phyloP scores from a whole-genome alignment of 2,113 vertebrate genomes.

The Ondatra zibethicus region DNA sequence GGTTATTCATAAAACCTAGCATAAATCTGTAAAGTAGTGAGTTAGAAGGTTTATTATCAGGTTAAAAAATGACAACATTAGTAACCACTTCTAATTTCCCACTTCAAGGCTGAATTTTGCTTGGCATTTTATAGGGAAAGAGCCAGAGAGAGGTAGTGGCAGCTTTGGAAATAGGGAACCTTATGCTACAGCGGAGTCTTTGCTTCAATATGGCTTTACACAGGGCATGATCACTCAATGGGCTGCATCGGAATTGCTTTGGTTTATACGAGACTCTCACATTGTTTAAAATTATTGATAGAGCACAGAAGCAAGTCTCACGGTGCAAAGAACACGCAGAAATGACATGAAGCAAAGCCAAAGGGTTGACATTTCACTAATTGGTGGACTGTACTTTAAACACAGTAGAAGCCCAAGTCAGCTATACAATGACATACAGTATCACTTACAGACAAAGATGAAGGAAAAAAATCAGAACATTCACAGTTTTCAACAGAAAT shows the following conservation, averaged over 20 bases:
- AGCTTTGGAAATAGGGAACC: slow-evolving; percentile 71
- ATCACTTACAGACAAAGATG: slow-evolving; percentile 71
- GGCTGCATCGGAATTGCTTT: slow-evolving; percentile 72
- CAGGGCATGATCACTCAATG: slow-evolving; percentile 57
- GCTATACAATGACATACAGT: slow-evolving; percentile 52
- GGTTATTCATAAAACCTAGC: slow-evolving; percentile 5
- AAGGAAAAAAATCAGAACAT: slow-evolving; percentile 77
- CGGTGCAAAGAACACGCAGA: slow-evolving; percentile 58
- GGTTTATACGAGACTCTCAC: slow-evolving; percentile 74
- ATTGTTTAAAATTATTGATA: slow-evolving; percentile 54
- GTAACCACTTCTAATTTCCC: slow-evolving; percentile 43
- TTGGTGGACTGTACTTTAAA: slow-evolving; percentile 67
- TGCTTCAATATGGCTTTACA: slow-evolving; percentile 83
- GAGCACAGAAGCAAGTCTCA: slow-evolving; percentile 58
- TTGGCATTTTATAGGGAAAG: slow-evolving; percentile 71
- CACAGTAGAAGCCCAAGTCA: slow-evolving; percentile 68
- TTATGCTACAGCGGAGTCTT: slow-evolving; percentile 54
- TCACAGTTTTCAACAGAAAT: slow-evolving; percentile 80
- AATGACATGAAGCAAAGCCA: slow-evolving; percentile 55
- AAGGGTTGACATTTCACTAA: slow-evolving; percentile 57
- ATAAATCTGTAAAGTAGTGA: not conserved
- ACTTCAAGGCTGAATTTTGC: slow-evolving; percentile 45
- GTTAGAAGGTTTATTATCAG: slow-evolving; percentile 33
- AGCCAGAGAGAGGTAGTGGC: slow-evolving; percentile 82
- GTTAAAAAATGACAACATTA: slow-evolving; percentile 16